Base-by-base conservation (phyloP, 2,888 invertebrate genomes). In the Brassicogethes aeneus region DNA sequence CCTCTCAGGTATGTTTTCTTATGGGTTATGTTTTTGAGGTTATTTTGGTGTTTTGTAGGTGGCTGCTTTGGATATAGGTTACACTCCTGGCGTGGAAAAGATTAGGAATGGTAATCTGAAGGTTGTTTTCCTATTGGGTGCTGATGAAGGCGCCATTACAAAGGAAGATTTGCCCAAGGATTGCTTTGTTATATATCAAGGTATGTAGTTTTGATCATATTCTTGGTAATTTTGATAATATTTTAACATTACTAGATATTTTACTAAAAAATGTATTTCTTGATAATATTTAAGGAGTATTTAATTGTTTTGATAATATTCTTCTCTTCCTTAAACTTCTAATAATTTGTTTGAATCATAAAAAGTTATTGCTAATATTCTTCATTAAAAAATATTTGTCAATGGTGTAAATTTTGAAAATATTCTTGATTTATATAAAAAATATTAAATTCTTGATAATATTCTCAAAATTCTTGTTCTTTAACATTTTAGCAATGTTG, bases 61-160 rank as follows among this genome's bases (percentile, higher is more conserved):
- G 37, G 97, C 94, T 10, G 97, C 99, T 2, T 72, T 96, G 41
- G 99, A 99, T 72, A 69, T 97, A 47, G 99, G 99, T 39, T 97
- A 94, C 71, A 77, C 78, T 53, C 78, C 92, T 0, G 87, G 90
- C 3, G 70, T 78, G 1, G 70, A 73, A 39, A 69, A 68, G 42
- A 73, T 80, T 34, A 65, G 79, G 37, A 74, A 82, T 48, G 70
- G 72, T 2, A 51, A 56, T 35, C 89, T 92, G 0, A 80, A 82
- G 60, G 81, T 97, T 16, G 73, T 99, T 17, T 92, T 84, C 69
- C 70, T 99, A 45, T 72, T 99, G 45, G 97, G 96, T 2, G 95
- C 97, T n/a, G 99, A 99, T 68, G 85, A 85, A 54, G 82, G 83
- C 2, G 75, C 81, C 8, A 75, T 97, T 46, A 77, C 77, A 0